Conservation (phyloP, 1,140 invertebrate genomes). For the Latrodectus geometricus region DNA sequence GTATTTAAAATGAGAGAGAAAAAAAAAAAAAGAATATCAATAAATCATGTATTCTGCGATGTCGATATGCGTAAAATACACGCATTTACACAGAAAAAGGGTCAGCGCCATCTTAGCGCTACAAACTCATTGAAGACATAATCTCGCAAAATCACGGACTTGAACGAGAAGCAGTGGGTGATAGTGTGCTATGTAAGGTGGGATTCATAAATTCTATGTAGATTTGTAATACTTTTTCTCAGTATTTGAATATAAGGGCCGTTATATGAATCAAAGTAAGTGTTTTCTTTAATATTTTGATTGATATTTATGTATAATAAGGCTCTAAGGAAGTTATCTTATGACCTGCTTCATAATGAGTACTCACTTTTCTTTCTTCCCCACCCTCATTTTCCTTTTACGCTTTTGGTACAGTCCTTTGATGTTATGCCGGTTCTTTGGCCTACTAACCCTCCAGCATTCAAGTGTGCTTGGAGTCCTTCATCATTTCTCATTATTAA, state of each 20-base stretch:
- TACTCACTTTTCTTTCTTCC: conserved; percentile 43
- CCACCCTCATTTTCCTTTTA: conserved; percentile 50
- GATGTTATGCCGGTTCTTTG: conserved; percentile 44
- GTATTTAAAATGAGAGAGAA: too few relatives aligned
- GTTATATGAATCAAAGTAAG: conserved; percentile 19
- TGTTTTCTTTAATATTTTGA: background rate
- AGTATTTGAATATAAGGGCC: background rate
- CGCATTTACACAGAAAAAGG: background rate
- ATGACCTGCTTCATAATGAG: background rate
- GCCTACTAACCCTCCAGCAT: conserved; percentile 30
- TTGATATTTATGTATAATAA: background rate
- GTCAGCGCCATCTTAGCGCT: conserved; percentile 24
- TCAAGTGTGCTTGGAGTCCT: background rate
- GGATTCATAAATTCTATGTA: conserved; percentile 11
- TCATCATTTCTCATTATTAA: background rate
- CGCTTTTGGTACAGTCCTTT: conserved; percentile 59
- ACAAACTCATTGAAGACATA: background rate
- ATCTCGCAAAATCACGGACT: conserved; percentile 35
- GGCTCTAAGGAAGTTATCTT: background rate
- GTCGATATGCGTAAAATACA: background rate
- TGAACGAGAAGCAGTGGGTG: conserved; percentile 52
- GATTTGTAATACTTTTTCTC: background rate
- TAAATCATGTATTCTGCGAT: too few relatives aligned
- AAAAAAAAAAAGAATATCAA: too few relatives aligned
- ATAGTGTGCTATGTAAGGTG: conserved; percentile 41